These are phyloP conservation scores for Mobula birostris DNA, from an alignment of 2,113 vertebrate genomes.

Conservation along the genomic window DNA sequence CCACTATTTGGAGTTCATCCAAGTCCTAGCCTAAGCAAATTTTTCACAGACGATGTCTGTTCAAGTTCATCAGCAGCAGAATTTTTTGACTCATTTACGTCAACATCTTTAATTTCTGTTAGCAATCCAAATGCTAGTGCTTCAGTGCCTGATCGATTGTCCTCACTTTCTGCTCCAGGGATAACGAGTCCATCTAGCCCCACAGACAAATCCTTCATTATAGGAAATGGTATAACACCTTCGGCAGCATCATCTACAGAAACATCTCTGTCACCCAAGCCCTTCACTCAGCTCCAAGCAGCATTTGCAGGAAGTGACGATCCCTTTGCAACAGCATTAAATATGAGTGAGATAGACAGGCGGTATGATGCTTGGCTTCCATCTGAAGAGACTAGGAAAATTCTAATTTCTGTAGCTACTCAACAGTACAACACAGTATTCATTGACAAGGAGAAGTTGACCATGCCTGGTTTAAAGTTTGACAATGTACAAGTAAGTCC, in stretches of 20 bases:
- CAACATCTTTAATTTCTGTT: slow-evolving; percentile 82
- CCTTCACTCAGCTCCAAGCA: slow-evolving; percentile 79
- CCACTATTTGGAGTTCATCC: slow-evolving; percentile 78
- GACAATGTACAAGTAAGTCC: slow-evolving; percentile 87
- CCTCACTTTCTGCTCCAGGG: slow-evolving; percentile 51
- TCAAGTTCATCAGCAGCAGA: slow-evolving; percentile 74
- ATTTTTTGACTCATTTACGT: slow-evolving; percentile 96
- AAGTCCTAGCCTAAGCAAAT: slow-evolving; percentile 93
- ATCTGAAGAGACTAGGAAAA: slow-evolving; percentile 70
- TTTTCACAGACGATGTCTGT: slow-evolving; percentile 73
- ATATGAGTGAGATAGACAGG: slow-evolving; percentile 84
- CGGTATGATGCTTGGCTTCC: slow-evolving; percentile 94
- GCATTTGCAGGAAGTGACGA: slow-evolving; percentile 86
- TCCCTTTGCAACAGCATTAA: slow-evolving; percentile 84
- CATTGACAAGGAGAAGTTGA: slow-evolving; percentile 74
- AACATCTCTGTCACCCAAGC: slow-evolving; percentile 50
- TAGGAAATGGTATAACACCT: slow-evolving; percentile 42
- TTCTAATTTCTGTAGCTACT: slow-evolving; percentile 72
- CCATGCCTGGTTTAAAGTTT: slow-evolving; percentile 94
- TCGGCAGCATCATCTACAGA: slow-evolving; percentile 44
- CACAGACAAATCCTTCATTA: slow-evolving; percentile 47
- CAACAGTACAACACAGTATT: slow-evolving; percentile 72
- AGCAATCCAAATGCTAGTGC: slow-evolving; percentile 81
- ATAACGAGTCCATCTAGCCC: slow-evolving; percentile 47
- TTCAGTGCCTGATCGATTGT: slow-evolving; percentile 54